Evolutionary conservation across 2,113 vertebrate genomes (phyloP).

Genomic region (Spea bombifrons): DNA sequence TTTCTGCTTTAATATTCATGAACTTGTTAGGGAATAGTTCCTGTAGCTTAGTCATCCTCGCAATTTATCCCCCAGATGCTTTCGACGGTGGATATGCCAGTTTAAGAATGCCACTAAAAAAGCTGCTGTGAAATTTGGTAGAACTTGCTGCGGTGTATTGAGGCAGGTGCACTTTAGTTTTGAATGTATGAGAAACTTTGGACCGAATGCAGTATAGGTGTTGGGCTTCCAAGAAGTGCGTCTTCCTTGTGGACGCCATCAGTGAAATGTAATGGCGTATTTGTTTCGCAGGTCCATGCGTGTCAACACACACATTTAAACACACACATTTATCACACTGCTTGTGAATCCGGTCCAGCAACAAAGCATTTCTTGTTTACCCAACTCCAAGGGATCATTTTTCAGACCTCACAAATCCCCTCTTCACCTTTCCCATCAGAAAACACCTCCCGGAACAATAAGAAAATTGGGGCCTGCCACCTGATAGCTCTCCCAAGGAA

Average conservation of each 20-base stretch:
- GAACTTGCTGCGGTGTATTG: not conserved
- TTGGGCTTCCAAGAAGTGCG: not conserved
- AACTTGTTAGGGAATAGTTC: slow-evolving; percentile 49
- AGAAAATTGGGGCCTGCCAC: slow-evolving; percentile 64
- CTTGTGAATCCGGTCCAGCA: slow-evolving; percentile 53
- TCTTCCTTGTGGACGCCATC: not conserved
- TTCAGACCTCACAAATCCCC: slow-evolving; percentile 67
- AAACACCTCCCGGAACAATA: slow-evolving; percentile 67
- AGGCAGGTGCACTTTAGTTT: not conserved
- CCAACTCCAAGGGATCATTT: slow-evolving; percentile 63
- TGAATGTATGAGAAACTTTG: not conserved
- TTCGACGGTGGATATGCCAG: too few relatives aligned
- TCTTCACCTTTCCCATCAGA: slow-evolving; percentile 71
- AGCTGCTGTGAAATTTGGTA: not conserved
- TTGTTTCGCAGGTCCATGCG: slow-evolving; percentile 43
- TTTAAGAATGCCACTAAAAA: too few relatives aligned
- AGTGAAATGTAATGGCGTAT: slow-evolving; percentile 49
- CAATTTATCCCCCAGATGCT: not conserved
- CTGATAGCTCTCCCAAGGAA: slow-evolving; percentile 62
- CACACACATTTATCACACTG: slow-evolving; percentile 40
- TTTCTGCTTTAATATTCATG: slow-evolving; percentile 54
- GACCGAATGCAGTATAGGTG: not conserved
- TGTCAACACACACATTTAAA: slow-evolving; percentile 40
- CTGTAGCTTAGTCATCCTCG: not conserved
- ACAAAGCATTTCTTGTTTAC: slow-evolving; percentile 67